Conservation (phyloP, 2,113 vertebrate species). For the Monarcha castaneiventris region DNA sequence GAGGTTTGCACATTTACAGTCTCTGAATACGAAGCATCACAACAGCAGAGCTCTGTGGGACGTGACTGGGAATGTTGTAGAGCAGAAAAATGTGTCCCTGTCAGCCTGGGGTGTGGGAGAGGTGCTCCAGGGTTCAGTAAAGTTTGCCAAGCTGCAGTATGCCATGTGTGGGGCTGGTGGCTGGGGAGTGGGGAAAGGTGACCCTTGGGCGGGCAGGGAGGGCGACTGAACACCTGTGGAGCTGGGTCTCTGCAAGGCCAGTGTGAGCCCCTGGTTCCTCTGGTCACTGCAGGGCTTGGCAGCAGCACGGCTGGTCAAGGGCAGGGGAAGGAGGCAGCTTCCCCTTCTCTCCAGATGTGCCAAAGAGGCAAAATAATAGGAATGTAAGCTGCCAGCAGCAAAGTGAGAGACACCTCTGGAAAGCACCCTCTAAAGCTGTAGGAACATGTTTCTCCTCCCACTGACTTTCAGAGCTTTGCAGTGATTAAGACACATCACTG, state of each 20-base stretch:
- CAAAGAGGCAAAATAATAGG: neutral
- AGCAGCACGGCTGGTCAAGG: fast-evolving
- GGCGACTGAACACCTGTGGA: neutral
- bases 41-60: neutral
- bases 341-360: neutral
- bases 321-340: neutral
- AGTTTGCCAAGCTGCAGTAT: neutral
- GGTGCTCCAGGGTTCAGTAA: neutral
- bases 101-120: neutral
- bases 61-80: neutral
- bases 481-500: neutral
- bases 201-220: neutral
- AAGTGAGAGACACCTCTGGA: neutral
- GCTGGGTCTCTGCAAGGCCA: neutral
- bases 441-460: slow-evolving; percentile 34
- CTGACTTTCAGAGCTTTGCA: neutral
- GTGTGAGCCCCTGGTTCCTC: neutral
- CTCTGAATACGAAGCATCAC: neutral
- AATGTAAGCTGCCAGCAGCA: neutral
- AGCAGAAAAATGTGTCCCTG: neutral
- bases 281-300: neutral
- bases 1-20: neutral
- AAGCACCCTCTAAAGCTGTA: slow-evolving; percentile 4
- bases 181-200: neutral
- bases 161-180: neutral